phyloP scores from a whole-genome alignment of 2,797 vertebrate genomes.

The Peromyscus aztecus region DNA sequence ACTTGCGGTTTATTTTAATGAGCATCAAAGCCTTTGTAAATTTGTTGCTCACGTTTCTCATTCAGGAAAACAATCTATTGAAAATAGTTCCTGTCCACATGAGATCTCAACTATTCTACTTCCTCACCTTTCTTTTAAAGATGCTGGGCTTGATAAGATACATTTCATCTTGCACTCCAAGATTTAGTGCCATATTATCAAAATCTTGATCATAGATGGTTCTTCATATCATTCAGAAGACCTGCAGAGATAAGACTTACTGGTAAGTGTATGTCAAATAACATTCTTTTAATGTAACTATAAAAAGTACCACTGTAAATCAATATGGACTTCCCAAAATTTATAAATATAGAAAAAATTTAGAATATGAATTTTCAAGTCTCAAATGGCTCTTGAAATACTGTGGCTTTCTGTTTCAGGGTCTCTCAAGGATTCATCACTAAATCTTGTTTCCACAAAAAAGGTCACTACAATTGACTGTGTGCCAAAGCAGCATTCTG shows the following conservation, averaged over 20 bases:
- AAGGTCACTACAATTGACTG: background rate
- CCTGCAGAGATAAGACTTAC: background rate
- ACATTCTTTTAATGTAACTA: background rate
- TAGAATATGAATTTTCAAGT: background rate
- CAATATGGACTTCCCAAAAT: background rate
- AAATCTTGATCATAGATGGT: background rate
- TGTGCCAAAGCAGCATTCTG: background rate
- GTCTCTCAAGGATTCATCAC: background rate
- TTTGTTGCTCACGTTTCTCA: background rate
- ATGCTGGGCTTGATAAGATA: background rate
- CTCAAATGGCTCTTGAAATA: background rate
- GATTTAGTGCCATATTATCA: slow-evolving; percentile 28
- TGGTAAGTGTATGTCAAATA: background rate
- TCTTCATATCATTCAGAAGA: slow-evolving; percentile 16
- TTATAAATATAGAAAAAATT: background rate
- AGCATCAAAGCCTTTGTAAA: background rate
- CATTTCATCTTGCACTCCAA: slow-evolving; percentile 14
- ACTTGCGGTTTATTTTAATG: slow-evolving; percentile 11
- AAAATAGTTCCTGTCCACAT: background rate
- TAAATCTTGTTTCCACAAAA: background rate
- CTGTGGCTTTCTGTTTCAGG: background rate
- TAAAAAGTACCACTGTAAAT: background rate
- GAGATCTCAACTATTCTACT: background rate
- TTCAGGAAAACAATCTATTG: background rate
- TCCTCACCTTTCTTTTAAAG: slow-evolving; percentile 1